A percentile compares a stretch with the other conserved stretches of the same genome.
Evolutionary conservation across 2,113 vertebrate species (phyloP).

Genomic region (Arothron firmamentum): DNA sequence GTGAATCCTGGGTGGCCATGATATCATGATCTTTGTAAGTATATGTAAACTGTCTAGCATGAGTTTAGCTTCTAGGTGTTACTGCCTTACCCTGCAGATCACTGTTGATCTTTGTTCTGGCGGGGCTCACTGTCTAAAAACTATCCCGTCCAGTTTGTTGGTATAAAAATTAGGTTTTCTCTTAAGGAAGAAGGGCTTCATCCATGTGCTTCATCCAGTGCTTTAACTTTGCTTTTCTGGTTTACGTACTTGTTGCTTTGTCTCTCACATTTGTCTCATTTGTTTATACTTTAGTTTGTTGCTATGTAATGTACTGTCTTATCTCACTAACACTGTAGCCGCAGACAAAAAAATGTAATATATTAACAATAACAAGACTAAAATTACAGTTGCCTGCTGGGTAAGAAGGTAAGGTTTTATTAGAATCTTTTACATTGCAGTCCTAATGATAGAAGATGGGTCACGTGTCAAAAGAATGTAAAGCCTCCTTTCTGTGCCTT

Average conservation of each 20-base stretch:
- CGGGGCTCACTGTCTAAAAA: slow-evolving; percentile 30
- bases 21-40: no score
- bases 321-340: background rate
- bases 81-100: slow-evolving; percentile 58
- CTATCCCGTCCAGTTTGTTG: slow-evolving; percentile 36
- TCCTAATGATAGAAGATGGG: background rate
- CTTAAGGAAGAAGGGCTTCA: slow-evolving; percentile 12
- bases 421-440: slow-evolving; percentile 9
- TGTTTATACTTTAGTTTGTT: slow-evolving; percentile 13
- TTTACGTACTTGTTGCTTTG: background rate
- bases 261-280: background rate
- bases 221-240: slow-evolving; percentile 1
- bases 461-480: no score
- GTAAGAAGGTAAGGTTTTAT: slow-evolving; percentile 58
- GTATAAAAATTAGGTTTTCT: slow-evolving; percentile 30
- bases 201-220: background rate
- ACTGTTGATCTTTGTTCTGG: slow-evolving; percentile 36
- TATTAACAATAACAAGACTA: background rate
- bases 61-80: slow-evolving; percentile 25
- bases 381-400: slow-evolving; percentile 21
- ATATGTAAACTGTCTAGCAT: background rate
- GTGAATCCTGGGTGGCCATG: no score
- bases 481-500: slow-evolving; percentile 20
- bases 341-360: background rate
- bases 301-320: background rate